Evolutionary conservation across 2,888 invertebrate genomes (phyloP).

Genomic region (Galeruca laticollis): DNA sequence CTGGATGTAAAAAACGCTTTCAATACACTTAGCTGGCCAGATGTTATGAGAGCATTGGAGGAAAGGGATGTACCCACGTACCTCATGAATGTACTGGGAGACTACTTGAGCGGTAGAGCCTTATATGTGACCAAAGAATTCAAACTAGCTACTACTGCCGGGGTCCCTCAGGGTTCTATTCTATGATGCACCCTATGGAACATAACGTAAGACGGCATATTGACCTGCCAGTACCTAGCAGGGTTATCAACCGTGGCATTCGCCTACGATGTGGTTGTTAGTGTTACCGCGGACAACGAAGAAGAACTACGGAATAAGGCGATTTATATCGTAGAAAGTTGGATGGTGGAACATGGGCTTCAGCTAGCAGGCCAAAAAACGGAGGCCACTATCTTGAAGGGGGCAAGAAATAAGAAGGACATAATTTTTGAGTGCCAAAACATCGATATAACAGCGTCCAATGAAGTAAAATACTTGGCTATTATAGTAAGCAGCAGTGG

Average conservation of each 20-base stretch:
- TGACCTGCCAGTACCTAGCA: no score
- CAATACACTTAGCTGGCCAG: neutral
- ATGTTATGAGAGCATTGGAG: neutral
- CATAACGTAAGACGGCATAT: no score
- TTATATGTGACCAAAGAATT: neutral
- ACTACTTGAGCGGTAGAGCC: neutral
- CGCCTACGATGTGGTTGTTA: no score
- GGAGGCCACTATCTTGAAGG: slow-evolving; percentile 11
- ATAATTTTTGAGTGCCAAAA: neutral
- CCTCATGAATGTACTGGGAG: neutral
- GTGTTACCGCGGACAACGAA: neutral
- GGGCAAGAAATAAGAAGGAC: neutral
- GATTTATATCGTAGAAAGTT: no score
- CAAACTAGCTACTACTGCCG: neutral
- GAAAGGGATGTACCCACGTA: neutral
- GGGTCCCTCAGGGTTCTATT: no score
- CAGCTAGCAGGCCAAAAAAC: slow-evolving; percentile 19
- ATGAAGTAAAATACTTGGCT: no score
- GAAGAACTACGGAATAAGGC: slow-evolving; percentile 18
- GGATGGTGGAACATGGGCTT: neutral
- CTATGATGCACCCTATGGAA: no score
- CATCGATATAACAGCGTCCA: no score
- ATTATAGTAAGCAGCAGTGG: no score
- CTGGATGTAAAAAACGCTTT: neutral
- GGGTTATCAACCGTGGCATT: no score